Percentiles rank a stretch among this genome's conserved stretches.
phyloP scores from a whole-genome alignment of 2,113 vertebrate genomes.

The Prunella himalayana region DNA sequence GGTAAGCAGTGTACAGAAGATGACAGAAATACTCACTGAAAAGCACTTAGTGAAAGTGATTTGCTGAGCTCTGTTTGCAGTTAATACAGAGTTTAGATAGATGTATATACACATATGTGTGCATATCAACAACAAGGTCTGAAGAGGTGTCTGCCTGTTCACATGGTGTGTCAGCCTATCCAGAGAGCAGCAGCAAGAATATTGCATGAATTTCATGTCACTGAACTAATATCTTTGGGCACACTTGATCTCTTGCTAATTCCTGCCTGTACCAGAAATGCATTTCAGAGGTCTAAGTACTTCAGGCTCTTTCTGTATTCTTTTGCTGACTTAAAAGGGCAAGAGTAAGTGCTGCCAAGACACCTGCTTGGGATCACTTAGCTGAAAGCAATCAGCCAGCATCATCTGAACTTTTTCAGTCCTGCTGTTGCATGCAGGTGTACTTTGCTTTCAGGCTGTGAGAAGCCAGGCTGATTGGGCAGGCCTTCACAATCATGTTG shows the following conservation, averaged over 20 bases:
- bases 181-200: neutral
- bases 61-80: neutral
- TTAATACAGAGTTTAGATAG: neutral
- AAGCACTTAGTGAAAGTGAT: neutral
- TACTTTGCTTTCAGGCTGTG: neutral
- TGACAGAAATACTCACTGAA: neutral
- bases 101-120: neutral
- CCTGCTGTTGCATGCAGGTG: neutral
- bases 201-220: neutral
- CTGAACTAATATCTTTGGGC: neutral
- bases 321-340: neutral
- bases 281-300: neutral
- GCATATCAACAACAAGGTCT: neutral
- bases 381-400: neutral
- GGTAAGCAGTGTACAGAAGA: neutral
- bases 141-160: neutral
- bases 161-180: neutral
- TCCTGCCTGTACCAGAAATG: neutral
- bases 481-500: neutral
- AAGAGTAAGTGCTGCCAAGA: neutral
- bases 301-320: neutral
- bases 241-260: neutral
- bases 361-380: neutral
- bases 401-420: neutral
- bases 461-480: neutral